Percentiles rank a stretch among this genome's conserved stretches.
These are phyloP conservation scores for Cheilosia impressa DNA, from an alignment of 2,888 invertebrate genomes.

Conservation along the genomic window DNA sequence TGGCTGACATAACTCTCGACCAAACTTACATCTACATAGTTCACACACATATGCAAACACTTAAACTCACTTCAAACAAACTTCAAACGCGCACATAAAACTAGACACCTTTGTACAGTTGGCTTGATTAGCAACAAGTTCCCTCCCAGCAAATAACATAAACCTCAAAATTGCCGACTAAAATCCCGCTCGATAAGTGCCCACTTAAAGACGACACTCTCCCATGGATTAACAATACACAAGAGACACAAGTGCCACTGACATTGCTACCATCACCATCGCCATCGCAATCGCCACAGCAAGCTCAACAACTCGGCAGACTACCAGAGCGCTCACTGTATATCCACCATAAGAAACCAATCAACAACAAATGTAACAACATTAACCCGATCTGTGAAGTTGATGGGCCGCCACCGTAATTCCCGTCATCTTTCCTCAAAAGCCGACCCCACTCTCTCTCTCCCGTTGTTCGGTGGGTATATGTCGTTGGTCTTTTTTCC, in stretches of 20 bases:
- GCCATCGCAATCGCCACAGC: not conserved
- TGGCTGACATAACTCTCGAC: not conserved
- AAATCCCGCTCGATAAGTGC: conserved; percentile 66
- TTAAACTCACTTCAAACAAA: conserved; percentile 39
- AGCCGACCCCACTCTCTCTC: conserved; percentile 37
- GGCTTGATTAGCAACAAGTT: conserved; percentile 67
- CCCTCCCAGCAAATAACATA: conserved; percentile 65
- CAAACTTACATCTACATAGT: not conserved
- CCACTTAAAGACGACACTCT: conserved; percentile 73
- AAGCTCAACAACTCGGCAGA: conserved; percentile 19
- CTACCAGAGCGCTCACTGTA: conserved; percentile 12
- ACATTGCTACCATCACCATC: conserved; percentile 17
- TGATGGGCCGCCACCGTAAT: conserved; percentile 68
- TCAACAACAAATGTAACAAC: conserved; percentile 75
- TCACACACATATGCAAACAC: not conserved
- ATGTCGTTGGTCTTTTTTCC: conserved; percentile 32
- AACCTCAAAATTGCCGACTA: conserved; percentile 73
- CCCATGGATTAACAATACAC: conserved; percentile 70
- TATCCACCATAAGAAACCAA: conserved; percentile 67
- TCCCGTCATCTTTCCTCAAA: conserved; percentile 60
- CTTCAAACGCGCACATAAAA: conserved; percentile 42
- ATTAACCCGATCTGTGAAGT: conserved; percentile 73
- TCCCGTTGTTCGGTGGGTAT: conserved; percentile 12
- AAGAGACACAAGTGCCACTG: conserved; percentile 59
- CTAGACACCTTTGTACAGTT: conserved; percentile 42